Conservation (phyloP, 2,797 vertebrate genomes). For the Sebastes miniatus region DNA sequence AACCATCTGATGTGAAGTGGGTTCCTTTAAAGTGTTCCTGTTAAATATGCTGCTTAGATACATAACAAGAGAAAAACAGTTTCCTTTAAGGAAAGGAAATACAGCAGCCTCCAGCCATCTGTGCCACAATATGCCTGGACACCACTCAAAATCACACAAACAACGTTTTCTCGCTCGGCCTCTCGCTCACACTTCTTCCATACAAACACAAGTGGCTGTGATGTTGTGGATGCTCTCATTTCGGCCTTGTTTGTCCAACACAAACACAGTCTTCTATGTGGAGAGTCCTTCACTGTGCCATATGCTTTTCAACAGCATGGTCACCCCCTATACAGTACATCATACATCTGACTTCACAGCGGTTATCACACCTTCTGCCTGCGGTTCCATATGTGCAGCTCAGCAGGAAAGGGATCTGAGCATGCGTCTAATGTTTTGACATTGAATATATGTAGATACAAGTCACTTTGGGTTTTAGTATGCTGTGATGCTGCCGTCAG, state of each 20-base stretch:
- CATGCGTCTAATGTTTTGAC: neutral
- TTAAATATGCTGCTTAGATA: conserved; percentile 6
- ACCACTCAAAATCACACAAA: conserved; percentile 19
- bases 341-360: conserved; percentile 24
- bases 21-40: neutral
- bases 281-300: conserved; percentile 10
- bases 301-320: conserved; percentile 44
- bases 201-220: conserved; percentile 6
- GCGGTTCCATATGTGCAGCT: conserved; percentile 22
- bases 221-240: conserved; percentile 3
- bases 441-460: neutral
- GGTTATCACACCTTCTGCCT: conserved; percentile 14
- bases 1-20: neutral
- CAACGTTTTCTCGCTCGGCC: conserved; percentile 13
- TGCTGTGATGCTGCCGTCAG: conserved; percentile 6
- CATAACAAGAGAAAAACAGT: conserved; percentile 1
- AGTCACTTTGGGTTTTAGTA: neutral
- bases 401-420: neutral
- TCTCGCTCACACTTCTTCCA: conserved; percentile 1
- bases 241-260: conserved; percentile 14
- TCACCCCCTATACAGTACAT: neutral
- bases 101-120: conserved; percentile 61
- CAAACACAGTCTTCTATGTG: neutral
- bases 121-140: conserved; percentile 57
- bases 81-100: conserved; percentile 27